Percentiles rank a stretch among this genome's conserved stretches.
Evolutionary conservation across 2,888 invertebrate genomes (phyloP).

Genomic region (Tiphia femorata): DNA sequence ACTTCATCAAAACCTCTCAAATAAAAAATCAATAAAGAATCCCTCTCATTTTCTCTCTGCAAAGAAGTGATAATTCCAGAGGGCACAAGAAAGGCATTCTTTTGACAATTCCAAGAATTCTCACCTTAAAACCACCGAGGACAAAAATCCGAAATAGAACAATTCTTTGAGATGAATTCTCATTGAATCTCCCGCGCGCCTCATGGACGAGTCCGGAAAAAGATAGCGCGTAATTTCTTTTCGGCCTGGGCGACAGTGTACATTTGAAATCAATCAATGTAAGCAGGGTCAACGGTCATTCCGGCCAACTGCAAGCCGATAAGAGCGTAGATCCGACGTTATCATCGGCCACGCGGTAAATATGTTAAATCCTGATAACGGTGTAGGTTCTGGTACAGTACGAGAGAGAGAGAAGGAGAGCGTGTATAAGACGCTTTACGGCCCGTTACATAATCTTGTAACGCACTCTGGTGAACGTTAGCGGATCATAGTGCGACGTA

Average conservation of each 20-base stretch:
- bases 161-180: too few species aligned
- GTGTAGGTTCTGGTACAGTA: neutral
- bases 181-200: too few species aligned
- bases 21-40: too few species aligned
- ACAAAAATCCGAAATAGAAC: too few species aligned
- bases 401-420: neutral
- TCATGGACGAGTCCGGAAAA: neutral
- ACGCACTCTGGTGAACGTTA: slow-evolving; percentile 14
- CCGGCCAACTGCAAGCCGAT: slow-evolving; percentile 15
- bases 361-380: slow-evolving; percentile 21
- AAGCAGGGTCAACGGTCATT: slow-evolving; percentile 37
- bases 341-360: slow-evolving; percentile 26
- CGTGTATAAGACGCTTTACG: neutral
- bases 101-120: too few species aligned
- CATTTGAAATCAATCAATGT: slow-evolving; percentile 34
- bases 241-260: slow-evolving; percentile 13
- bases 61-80: too few species aligned
- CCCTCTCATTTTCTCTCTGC: too few species aligned
- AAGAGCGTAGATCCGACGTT: slow-evolving; percentile 26
- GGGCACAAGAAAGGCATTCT: too few species aligned
- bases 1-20: too few species aligned
- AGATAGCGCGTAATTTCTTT: slow-evolving; percentile 25
- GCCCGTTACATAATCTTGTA: neutral
- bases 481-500: neutral
- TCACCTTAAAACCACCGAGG: too few species aligned